Base-by-base conservation (phyloP, 1,140 invertebrate species). In the Rhyacophila brunnea region DNA sequence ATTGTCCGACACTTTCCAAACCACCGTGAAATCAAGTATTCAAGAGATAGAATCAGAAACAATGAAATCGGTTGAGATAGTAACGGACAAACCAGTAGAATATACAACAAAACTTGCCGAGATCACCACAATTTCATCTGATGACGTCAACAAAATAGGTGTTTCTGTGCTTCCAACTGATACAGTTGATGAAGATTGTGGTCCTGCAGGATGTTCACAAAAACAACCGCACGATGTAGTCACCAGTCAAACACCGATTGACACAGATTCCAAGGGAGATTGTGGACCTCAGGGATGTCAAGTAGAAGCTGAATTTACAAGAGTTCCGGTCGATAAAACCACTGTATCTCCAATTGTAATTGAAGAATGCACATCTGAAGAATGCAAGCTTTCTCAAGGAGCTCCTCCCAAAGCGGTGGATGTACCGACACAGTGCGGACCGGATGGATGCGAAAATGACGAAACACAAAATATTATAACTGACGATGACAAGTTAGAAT, bases 91-190 rank as follows among this genome's bases (percentile, higher is more conserved):
- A 15, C 20, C 42, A 55, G 23, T 49, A 9, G 52, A 56, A 58
- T 7, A 17, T 34, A 52, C 36, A 7, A 47, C 53, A n/a, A 40
- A 10, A 44, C 15, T 42, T 17, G 15, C 44, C 35, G 60, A 58
- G 13, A 40, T 49, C 10, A 55, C 61, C 10, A 64, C 61, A 32
- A 28, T 60, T 28, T 65, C 62, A 15, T 54, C 40, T 10, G 62
- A 65, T 28, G 62, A 58, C 44, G 58, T 65, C 23, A 65, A 65
- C 38, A 58, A 58, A 58, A 65, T 65, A 17, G 62, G 62, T 17
- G 62, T 65, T 17, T 65, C 62, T 44, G 62, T 65, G 11, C 51
- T 65, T 23, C 62, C 62, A 28, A 65, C 62, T 32, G 62, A 65
- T 54, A 45, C 54, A 35, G 58, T 65, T 18, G 61, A 64, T 6